phyloP scores from a whole-genome alignment of 1,140 invertebrate genomes.

The Drosophila melanica region DNA sequence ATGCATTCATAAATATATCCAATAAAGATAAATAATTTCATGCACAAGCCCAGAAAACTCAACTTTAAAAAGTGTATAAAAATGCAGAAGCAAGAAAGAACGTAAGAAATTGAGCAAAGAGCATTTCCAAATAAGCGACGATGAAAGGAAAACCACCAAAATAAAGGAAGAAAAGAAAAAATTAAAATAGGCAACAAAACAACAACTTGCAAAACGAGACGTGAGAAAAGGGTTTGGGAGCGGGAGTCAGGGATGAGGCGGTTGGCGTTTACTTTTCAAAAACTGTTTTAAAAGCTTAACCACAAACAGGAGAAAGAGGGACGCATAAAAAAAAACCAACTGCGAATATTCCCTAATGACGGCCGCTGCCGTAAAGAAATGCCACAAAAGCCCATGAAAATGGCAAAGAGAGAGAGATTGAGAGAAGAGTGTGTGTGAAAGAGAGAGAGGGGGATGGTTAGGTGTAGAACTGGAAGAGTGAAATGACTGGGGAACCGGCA shows the following conservation, averaged over 20 bases:
- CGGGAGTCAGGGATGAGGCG: neutral
- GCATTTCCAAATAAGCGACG: slow-evolving; percentile 37
- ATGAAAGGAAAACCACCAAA: slow-evolving; percentile 37
- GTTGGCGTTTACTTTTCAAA: slow-evolving; percentile 66
- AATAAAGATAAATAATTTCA: neutral
- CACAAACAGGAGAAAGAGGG: slow-evolving; percentile 54
- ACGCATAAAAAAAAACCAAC: slow-evolving; percentile 28
- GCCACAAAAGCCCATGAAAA: slow-evolving; percentile 26
- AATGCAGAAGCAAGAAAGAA: neutral
- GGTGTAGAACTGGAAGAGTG: slow-evolving; percentile 3
- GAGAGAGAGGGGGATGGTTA: neutral
- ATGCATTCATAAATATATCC: no score
- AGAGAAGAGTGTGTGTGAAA: neutral
- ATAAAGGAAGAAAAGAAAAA: neutral
- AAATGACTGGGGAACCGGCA: slow-evolving; percentile 6
- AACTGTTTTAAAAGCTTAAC: slow-evolving; percentile 81
- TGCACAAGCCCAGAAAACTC: neutral
- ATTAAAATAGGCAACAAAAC: slow-evolving; percentile 35
- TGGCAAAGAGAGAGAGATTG: slow-evolving; percentile 8
- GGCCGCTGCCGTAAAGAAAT: slow-evolving; percentile 36
- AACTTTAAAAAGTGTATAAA: neutral
- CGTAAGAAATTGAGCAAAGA: slow-evolving; percentile 50
- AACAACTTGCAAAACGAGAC: slow-evolving; percentile 13
- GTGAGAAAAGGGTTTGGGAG: slow-evolving; percentile 8
- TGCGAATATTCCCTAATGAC: slow-evolving; percentile 81